phyloP scores from a whole-genome alignment of 2,888 invertebrate genomes.

The Noctua pronuba region DNA sequence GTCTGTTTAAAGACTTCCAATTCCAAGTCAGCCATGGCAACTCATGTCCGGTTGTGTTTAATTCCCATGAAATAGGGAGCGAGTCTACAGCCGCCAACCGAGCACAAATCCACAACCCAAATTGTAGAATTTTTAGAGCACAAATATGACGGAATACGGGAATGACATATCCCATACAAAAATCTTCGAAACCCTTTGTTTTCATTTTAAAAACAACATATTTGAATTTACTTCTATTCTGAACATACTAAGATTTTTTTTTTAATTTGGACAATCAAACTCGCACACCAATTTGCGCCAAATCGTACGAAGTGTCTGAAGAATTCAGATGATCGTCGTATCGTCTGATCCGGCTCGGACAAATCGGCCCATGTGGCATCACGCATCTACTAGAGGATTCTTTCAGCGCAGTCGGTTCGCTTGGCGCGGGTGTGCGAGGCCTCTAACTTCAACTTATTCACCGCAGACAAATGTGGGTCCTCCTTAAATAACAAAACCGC shows the following conservation, averaged over 20 bases:
- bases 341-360: neutral
- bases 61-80: neutral
- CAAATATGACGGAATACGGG: neutral
- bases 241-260: neutral
- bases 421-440: neutral
- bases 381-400: too few species aligned
- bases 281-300: neutral
- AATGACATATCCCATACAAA: neutral
- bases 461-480: neutral
- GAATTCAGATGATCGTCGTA: neutral
- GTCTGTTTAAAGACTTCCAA: too few species aligned
- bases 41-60: neutral
- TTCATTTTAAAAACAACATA: neutral
- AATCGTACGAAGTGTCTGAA: neutral
- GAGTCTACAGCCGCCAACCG: neutral
- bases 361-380: too few species aligned
- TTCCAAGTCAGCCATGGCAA: neutral
- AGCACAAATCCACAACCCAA: neutral
- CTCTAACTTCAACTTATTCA: neutral
- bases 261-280: neutral
- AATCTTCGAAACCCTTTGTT: neutral
- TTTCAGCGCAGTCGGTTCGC: too few species aligned
- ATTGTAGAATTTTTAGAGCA: neutral
- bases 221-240: constrained; percentile 3
- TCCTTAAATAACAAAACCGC: neutral